Evolutionary conservation across 2,113 vertebrate species (phyloP).

Genomic region (Sturnira hondurensis): DNA sequence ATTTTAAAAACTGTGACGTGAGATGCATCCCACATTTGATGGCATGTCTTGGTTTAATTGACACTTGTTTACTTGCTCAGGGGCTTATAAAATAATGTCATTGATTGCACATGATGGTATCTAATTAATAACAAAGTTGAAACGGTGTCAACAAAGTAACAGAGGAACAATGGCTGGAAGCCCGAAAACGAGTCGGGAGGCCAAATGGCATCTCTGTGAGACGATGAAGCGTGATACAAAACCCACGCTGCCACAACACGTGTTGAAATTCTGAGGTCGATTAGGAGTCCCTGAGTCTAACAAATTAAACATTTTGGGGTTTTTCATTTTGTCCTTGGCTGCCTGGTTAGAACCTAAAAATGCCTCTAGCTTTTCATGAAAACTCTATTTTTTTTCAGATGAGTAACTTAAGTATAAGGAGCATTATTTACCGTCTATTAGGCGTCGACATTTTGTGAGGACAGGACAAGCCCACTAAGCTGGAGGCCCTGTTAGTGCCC

Average conservation of each 20-base stretch:
- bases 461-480: neutral
- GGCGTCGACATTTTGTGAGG: neutral
- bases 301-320: neutral
- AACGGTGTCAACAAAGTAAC: neutral
- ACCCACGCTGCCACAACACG: neutral
- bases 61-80: neutral
- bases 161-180: neutral
- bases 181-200: neutral
- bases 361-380: neutral
- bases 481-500: neutral
- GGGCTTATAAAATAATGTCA: neutral
- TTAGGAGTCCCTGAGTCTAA: neutral
- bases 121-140: constrained; percentile 2
- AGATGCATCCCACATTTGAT: neutral
- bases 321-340: constrained; percentile 26
- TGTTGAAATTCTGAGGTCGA: neutral
- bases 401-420: neutral
- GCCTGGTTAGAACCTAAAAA: neutral
- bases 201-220: neutral
- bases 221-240: neutral
- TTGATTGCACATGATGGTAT: neutral
- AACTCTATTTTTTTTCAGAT: neutral
- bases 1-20: neutral
- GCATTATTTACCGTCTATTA: neutral
- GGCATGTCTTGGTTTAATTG: neutral